These are phyloP conservation scores for Dicerorhinus sumatrensis DNA, from an alignment of 2,113 vertebrate species.

Conservation along the genomic window DNA sequence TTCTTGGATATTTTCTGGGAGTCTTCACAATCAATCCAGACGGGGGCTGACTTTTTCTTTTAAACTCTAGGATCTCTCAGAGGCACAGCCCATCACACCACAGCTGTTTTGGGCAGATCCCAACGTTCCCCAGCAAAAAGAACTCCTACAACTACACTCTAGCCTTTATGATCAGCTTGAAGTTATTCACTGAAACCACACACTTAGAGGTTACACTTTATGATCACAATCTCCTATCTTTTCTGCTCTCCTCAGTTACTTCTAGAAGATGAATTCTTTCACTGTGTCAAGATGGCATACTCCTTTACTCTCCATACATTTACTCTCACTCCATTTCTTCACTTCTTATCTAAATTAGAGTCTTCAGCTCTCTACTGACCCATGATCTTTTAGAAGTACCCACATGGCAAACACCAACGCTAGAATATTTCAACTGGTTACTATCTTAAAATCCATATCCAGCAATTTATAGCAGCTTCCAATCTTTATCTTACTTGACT, in stretches of 20 bases:
- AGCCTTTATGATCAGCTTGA: background rate
- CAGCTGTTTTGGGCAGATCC: background rate
- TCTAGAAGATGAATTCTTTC: background rate
- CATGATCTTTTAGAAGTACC: background rate
- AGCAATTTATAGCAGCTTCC: background rate
- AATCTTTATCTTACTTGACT: background rate
- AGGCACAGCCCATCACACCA: background rate
- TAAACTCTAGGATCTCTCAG: background rate
- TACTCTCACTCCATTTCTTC: background rate
- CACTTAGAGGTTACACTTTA: background rate
- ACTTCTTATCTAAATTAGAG: background rate
- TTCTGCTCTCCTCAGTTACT: background rate
- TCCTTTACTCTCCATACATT: background rate
- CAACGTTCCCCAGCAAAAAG: background rate
- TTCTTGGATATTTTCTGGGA: background rate
- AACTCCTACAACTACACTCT: background rate
- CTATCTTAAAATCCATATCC: background rate
- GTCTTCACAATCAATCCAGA: background rate
- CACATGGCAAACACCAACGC: background rate
- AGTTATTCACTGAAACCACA: background rate
- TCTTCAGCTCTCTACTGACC: background rate
- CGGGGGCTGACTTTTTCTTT: background rate
- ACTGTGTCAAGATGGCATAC: background rate
- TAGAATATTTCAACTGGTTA: background rate
- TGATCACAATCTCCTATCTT: background rate